Percentiles rank a stretch among this genome's conserved stretches.
phyloP scores from a whole-genome alignment of 2,113 vertebrate genomes.

The Dasypus novemcinctus region DNA sequence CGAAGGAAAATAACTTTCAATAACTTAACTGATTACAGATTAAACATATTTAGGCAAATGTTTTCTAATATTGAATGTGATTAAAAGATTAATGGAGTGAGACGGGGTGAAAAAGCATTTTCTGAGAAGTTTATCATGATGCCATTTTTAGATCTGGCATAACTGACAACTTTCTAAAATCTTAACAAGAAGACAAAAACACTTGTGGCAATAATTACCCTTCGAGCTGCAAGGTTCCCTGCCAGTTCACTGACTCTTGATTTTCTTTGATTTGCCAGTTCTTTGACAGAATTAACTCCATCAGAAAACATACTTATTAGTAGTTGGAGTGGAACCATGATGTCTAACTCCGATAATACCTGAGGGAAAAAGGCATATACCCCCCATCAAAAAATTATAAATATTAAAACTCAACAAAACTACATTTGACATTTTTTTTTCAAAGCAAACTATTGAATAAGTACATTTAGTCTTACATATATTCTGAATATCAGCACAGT shows the following conservation, averaged over 20 bases:
- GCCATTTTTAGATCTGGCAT: not conserved
- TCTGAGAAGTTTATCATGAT: conserved; percentile 11
- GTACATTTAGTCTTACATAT: not conserved
- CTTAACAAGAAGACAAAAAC: conserved; percentile 38
- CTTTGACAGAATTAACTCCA: conserved; percentile 98
- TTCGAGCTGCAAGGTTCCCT: conserved; percentile 90
- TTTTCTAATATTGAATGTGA: conserved; percentile 10
- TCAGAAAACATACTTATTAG: conserved; percentile 99
- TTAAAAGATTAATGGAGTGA: conserved; percentile 21
- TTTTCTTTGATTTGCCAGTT: conserved; percentile 97
- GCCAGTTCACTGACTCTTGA: conserved; percentile 89
- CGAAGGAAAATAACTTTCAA: not conserved
- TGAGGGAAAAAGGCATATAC: conserved; percentile 77
- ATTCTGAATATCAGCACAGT: not conserved
- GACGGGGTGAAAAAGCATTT: conserved; percentile 5
- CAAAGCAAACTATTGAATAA: not conserved
- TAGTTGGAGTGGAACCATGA: conserved; percentile 96
- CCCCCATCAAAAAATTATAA: not conserved
- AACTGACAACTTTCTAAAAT: conserved; percentile 50
- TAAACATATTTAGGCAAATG: not conserved
- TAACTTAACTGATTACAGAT: conserved; percentile 4
- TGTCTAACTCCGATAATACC: conserved; percentile 98
- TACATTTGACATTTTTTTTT: not conserved
- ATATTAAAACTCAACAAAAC: conserved; percentile 61
- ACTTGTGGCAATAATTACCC: conserved; percentile 86